Evolutionary conservation across 1,140 invertebrate species (phyloP), one percentile per base, ranked within the genome.

Genomic region (Cyphomyrmex costatus): DNA sequence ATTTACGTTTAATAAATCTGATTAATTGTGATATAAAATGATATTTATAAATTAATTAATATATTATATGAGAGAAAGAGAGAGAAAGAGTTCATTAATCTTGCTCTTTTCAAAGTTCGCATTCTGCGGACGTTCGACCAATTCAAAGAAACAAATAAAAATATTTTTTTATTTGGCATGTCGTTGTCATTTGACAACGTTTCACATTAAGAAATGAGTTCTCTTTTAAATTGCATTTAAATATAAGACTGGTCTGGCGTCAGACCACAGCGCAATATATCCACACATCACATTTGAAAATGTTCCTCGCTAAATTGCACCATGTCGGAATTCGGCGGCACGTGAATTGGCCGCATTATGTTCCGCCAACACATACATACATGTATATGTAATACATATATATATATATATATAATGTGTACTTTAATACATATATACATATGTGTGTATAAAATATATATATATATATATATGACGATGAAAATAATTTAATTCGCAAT

Each of bases 401-500:
- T 8, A 16, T 16, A 21, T 36, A 56, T 74, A 30, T 14, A 30
- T 56, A 14, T 53, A 30, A 30, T 14, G n/a, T 56, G 7, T 53
- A 30, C 10, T 12, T 49, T n/a, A 60, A 63, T 21, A 21, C 6
- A 49, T 12, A 30, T 19, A 33, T 27, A n/a, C 14, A 1, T 49
- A 42, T 42, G 10, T 42, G 0, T 76, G 21, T 68, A 56, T 56
- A 68, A n/a, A n/a, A n/a, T n/a, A n/a, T 27, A n/a, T 49, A 1
- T 49, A 42, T 42, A 42, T 42, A 0, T 76, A 30, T 68, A 56
- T 56, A 68, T 30, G 49, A 71, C 33, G 78, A 71, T 42, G 78
- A 82, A 82, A 82, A 82, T 82, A 82, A 82, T 82, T 82, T 82
- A 82, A 82, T 82, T 82, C 78, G 78, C 78, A 58, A 82, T 82